Evolutionary conservation across 2,113 vertebrate genomes (phyloP), one percentile per base, ranked within the genome.

Genomic region (Abramis brama): DNA sequence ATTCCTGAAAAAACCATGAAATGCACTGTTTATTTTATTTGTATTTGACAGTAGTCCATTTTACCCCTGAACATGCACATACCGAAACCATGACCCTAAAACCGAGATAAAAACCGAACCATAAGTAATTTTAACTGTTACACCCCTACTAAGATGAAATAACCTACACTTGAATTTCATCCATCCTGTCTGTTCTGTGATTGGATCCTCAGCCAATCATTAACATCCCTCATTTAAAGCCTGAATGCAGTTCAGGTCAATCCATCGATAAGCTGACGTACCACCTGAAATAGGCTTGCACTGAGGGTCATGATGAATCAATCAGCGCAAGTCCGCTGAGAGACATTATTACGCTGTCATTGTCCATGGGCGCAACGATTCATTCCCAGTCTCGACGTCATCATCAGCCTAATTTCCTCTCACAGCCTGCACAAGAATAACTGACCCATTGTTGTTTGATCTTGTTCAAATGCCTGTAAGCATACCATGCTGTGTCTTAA

Each of bases 301-400:
- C 85, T 36, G 81, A 83, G 57, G 85, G 75, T 80, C 89, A 87
- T 89, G 90, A 92, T 91, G 89, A 90, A 93, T 93, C 91, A 90
- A 86, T 81, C 60, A 84, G 86, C 80, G 43, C 55, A 5, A 74
- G 70, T 25, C 25, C 60, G 30, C 79, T 21, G 62, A 88, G 87
- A 89, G 83, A 78, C 62, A 62, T 86, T 80, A 68, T 85, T 85
- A 60, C 43, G 55, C 39, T 12, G 70, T 86, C 68, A 59, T 10
- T 82, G 82, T 79, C 83, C 33, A 73, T 0, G 30, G 80, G 30
- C 36, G 66, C 2, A 1, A 9, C 79, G 6, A 36, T 86, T 86
- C 25, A 59, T 50, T 36, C 36, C 66, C 11, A 57, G 13, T 23
- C 66, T 47, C 17, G 7, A 0, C 52, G 79, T 62, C 68, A 64